Percentiles rank a stretch among this genome's conserved stretches.
These are phyloP conservation scores for Proteles cristata DNA, from an alignment of 2,113 vertebrate species.

Conservation along the genomic window DNA sequence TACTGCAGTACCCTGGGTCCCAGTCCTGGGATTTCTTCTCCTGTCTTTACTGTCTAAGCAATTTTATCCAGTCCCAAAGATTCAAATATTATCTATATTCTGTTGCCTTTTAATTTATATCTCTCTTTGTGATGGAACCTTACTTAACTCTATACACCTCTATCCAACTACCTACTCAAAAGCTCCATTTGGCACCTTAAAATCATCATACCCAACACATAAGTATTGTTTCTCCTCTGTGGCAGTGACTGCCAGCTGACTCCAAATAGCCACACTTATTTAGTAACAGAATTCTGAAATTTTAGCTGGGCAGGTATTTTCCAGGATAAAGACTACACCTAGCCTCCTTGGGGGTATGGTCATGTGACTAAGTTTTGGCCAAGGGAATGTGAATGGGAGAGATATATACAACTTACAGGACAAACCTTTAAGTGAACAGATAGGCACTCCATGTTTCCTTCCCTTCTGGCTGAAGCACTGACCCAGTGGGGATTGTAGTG, in stretches of 20 bases:
- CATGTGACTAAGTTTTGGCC: neutral
- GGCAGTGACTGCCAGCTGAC: neutral
- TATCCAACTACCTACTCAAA: neutral
- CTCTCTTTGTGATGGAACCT: neutral
- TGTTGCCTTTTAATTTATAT: neutral
- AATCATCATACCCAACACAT: neutral
- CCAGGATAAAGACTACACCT: neutral
- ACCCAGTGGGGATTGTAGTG: neutral
- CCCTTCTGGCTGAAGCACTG: neutral
- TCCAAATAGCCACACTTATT: neutral
- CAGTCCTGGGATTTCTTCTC: neutral
- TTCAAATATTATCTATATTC: neutral
- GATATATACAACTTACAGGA: neutral
- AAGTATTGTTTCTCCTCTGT: neutral
- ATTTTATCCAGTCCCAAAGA: neutral
- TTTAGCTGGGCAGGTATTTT: neutral
- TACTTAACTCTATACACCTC: neutral
- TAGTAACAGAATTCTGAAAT: neutral
- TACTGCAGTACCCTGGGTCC: neutral
- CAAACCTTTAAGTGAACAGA: neutral
- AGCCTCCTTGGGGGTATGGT: neutral
- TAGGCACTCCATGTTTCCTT: neutral
- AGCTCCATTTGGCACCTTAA: neutral
- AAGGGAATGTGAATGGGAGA: neutral
- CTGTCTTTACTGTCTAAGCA: neutral